phyloP scores from a whole-genome alignment of 1,140 invertebrate species.

The Laupala kohalensis region DNA sequence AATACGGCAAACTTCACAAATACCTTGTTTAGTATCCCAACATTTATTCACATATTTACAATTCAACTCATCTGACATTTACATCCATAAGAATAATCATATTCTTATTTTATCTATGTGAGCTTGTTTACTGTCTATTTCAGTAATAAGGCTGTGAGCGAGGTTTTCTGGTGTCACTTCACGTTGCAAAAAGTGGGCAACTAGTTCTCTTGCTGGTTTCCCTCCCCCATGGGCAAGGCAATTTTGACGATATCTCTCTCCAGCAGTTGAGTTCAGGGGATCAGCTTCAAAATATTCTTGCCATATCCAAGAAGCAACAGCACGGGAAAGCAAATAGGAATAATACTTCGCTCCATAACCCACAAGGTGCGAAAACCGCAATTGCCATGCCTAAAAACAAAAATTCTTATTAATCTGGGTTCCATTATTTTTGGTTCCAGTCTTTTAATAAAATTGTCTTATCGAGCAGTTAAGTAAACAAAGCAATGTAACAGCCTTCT shows the following conservation, averaged over 20 bases:
- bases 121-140: constrained; percentile 25
- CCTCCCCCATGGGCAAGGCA: constrained; percentile 83
- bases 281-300: constrained; percentile 70
- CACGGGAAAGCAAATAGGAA: constrained; percentile 87
- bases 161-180: constrained; percentile 46
- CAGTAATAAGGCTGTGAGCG: constrained; percentile 33
- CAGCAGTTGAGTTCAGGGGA: constrained; percentile 63
- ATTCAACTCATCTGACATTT: too few relatives aligned
- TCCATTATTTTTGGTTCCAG: too few relatives aligned
- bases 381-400: constrained; percentile 94
- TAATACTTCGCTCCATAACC: constrained; percentile 98
- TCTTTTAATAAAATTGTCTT: too few relatives aligned
- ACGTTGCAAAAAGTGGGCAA: constrained; percentile 56
- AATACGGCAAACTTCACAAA: too few relatives aligned
- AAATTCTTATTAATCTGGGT: too few relatives aligned
- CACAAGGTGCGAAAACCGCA: constrained; percentile 90
- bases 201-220: constrained; percentile 55
- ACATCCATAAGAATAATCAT: neutral
- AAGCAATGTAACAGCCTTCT: too few relatives aligned
- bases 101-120: constrained; percentile 1
- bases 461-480: too few relatives aligned
- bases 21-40: too few relatives aligned
- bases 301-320: constrained; percentile 90
- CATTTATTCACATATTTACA: too few relatives aligned
- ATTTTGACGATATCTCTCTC: constrained; percentile 60